These are phyloP conservation scores for Heliconius ethilla DNA, from an alignment of 2,888 invertebrate genomes.

Conservation along the genomic window DNA sequence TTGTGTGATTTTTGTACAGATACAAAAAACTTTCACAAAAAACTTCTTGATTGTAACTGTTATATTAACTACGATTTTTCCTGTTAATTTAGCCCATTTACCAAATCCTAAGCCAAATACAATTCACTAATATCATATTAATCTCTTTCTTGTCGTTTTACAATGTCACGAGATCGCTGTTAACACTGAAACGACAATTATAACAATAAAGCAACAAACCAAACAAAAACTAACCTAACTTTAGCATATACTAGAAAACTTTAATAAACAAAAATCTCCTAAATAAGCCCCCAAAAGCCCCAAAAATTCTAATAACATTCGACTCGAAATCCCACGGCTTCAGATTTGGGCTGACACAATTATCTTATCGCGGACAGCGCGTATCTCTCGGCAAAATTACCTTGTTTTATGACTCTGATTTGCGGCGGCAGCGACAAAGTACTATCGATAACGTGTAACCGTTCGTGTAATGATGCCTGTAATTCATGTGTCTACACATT, in stretches of 20 bases:
- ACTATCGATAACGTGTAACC: conserved; percentile 62
- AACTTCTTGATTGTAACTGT: too few relatives aligned
- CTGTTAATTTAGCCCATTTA: background rate
- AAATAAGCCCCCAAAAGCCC: conserved; percentile 41
- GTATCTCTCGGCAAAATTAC: conserved; percentile 76
- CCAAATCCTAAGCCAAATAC: background rate
- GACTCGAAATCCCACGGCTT: conserved; percentile 73
- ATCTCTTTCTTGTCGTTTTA: background rate
- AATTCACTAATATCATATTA: background rate
- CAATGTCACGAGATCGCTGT: background rate
- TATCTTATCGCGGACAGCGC: conserved; percentile 71
- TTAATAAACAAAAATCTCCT: conserved; percentile 40
- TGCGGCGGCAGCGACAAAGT: conserved; percentile 76
- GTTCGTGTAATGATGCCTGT: conserved; percentile 76
- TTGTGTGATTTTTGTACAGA: too few relatives aligned
- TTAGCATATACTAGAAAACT: background rate
- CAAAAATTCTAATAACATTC: conserved; percentile 68
- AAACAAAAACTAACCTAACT: background rate
- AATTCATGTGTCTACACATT: conserved; percentile 81
- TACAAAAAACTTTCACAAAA: too few relatives aligned
- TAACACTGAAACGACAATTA: background rate
- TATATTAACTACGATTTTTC: background rate
- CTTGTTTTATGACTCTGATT: conserved; percentile 81
- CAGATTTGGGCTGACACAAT: conserved; percentile 75
- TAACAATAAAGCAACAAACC: background rate